These are phyloP conservation scores for Takifugu flavidus DNA, from an alignment of 2,113 vertebrate species.

Conservation along the genomic window DNA sequence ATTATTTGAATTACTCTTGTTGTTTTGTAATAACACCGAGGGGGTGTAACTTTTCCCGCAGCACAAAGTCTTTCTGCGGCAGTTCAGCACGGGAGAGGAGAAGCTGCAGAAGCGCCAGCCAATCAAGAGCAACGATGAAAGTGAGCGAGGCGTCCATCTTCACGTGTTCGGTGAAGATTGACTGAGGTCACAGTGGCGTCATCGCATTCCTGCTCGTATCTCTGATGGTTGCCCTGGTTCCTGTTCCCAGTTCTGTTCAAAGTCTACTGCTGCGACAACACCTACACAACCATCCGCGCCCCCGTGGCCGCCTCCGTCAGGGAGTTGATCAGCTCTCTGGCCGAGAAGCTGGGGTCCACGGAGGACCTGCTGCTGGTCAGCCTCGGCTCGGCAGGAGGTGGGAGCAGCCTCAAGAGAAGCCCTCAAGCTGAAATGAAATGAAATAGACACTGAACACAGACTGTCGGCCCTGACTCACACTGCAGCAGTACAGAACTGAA, in stretches of 20 bases:
- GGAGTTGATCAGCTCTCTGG: slow-evolving; percentile 86
- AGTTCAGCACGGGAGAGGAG: slow-evolving; percentile 90
- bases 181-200: neutral
- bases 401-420: slow-evolving; percentile 14
- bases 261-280: slow-evolving; percentile 95
- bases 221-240: slow-evolving; percentile 4
- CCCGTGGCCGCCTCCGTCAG: slow-evolving; percentile 85
- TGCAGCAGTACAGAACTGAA: too few species aligned
- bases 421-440: too few species aligned
- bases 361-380: slow-evolving; percentile 89
- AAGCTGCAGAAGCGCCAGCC: slow-evolving; percentile 89
- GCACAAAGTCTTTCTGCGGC: slow-evolving; percentile 93
- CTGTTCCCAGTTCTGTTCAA: slow-evolving; percentile 88
- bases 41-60: slow-evolving; percentile 43
- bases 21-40: neutral
- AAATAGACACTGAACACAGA: too few species aligned
- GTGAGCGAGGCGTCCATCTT: slow-evolving; percentile 69
- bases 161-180: neutral
- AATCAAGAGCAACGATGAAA: slow-evolving; percentile 88
- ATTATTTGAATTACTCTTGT: neutral
- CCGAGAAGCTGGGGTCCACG: slow-evolving; percentile 92
- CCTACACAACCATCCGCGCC: slow-evolving; percentile 93
- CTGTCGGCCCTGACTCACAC: too few species aligned
- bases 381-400: slow-evolving; percentile 96
- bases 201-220: neutral